Evolutionary conservation across 2,888 invertebrate genomes (phyloP), one percentile per base, ranked within the genome.

Genomic region (Melinaea menophilus): DNA sequence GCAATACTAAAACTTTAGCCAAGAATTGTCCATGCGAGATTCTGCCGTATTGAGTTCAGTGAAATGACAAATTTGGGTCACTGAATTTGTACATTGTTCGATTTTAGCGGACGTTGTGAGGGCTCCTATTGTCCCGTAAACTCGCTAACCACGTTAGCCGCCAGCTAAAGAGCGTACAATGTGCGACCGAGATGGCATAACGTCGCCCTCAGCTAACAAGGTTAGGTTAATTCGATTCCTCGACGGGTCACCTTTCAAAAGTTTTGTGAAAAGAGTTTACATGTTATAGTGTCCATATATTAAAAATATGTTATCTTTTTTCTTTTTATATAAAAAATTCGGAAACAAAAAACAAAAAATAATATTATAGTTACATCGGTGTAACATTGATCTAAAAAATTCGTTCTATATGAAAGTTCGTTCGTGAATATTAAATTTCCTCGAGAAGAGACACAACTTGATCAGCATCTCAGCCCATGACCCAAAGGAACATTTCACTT

Each of bases 81-180:
- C 35, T 55, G 13, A 34, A 60, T 60, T 55, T 57, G 35, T 51
- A 51, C 51, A 56, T 56, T 47, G 41, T 51, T 56, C 22, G 22
- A 41, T 12, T 41, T 58, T 59, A 31, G 41, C 59, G 56, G 59
- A 62, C 58, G 64, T 54, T 59, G 58, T 56, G 45, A 33, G 60
- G 63, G 65, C 51, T 64, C 70, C 55, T 65, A 69, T 66, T 59
- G 69, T 69, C 59, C 58, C 59, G 61, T 63, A 71, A 82, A 79
- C 78, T 80, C 71, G 45, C 72, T 82, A 84, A 85, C 79, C 73
- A 72, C 71, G 75, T 85, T 85, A 84, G 75, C 70, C 79, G 81
- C 77, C 78, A 72, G 70, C 73, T 78, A 81, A 83, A 81, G 80
- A 82, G 79, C 81, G 74, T 75, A 75, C 79, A 80, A 81, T 79